Evolutionary conservation across 1,140 invertebrate species (phyloP).

Genomic region (Achroia grisella): DNA sequence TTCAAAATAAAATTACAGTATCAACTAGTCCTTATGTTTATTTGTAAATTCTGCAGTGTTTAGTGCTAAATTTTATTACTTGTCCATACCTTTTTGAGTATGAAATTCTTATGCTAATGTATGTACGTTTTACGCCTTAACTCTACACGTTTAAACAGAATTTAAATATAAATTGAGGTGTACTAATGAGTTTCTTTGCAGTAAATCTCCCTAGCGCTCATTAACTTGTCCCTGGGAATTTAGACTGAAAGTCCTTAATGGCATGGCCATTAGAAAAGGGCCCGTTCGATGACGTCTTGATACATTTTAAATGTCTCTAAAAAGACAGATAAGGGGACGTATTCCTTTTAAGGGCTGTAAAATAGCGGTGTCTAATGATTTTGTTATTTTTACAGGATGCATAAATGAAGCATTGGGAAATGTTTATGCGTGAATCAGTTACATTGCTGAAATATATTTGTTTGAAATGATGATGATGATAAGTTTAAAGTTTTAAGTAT

Average conservation of each 20-base stretch:
- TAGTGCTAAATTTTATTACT: no score
- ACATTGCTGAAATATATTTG: no score
- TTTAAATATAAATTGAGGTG: slow-evolving; percentile 8
- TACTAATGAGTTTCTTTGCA: slow-evolving; percentile 8
- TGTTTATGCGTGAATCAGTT: no score
- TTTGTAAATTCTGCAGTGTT: no score
- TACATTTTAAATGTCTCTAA: slow-evolving; percentile 15
- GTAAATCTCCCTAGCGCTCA: slow-evolving; percentile 9
- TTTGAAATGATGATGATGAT: no score
- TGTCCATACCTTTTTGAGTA: no score
- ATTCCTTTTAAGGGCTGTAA: slow-evolving; percentile 1
- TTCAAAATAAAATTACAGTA: no score
- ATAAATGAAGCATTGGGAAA: no score
- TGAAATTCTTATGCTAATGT: no score
- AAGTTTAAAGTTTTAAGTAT: no score
- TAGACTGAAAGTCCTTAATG: slow-evolving; percentile 4
- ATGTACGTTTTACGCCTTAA: no score
- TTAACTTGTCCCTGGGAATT: slow-evolving; percentile 10
- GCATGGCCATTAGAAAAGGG: slow-evolving; percentile 6
- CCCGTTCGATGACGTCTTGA: slow-evolving; percentile 8
- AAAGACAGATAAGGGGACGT: slow-evolving; percentile 4
- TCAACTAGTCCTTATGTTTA: no score
- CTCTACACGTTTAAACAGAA: neutral
- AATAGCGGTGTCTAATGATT: neutral
- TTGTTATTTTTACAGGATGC: neutral